These are phyloP conservation scores for Spondyliosoma cantharus DNA, from an alignment of 2,797 vertebrate species.

Conservation along the genomic window DNA sequence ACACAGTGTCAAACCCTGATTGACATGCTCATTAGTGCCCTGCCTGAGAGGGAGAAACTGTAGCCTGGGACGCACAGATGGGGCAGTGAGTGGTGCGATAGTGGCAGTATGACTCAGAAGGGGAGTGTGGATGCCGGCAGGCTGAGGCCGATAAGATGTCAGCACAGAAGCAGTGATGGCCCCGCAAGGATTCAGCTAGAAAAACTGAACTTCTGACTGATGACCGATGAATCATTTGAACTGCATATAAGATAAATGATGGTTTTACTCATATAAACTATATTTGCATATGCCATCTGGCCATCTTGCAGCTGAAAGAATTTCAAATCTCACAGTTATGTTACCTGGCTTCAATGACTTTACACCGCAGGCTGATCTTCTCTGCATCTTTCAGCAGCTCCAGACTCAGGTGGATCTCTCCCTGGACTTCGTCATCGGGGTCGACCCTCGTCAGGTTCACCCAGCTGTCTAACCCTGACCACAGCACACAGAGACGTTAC, in stretches of 20 bases:
- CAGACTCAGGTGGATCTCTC: slow-evolving; percentile 90
- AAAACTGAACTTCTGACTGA: slow-evolving; percentile 16
- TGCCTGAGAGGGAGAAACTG: slow-evolving; percentile 48
- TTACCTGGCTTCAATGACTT: slow-evolving; percentile 91
- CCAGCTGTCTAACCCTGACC: slow-evolving; percentile 90
- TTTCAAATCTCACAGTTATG: slow-evolving; percentile 1
- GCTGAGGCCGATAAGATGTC: slow-evolving; percentile 54
- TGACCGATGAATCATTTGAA: background rate
- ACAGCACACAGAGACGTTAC: slow-evolving; percentile 18
- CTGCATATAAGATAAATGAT: background rate
- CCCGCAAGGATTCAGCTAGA: slow-evolving; percentile 19
- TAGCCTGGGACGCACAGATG: slow-evolving; percentile 72
- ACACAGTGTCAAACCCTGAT: slow-evolving; percentile 52
- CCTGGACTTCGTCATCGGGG: slow-evolving; percentile 91
- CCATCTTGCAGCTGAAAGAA: background rate
- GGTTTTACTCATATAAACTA: background rate
- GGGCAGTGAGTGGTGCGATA: slow-evolving; percentile 68
- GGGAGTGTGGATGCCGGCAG: slow-evolving; percentile 57
- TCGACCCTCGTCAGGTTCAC: slow-evolving; percentile 89
- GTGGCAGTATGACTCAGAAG: slow-evolving; percentile 61
- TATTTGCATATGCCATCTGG: background rate
- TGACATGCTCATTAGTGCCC: slow-evolving; percentile 71
- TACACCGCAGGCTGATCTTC: slow-evolving; percentile 84
- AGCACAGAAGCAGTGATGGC: slow-evolving; percentile 38
- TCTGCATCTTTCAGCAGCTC: slow-evolving; percentile 77